These are phyloP conservation scores for Polymixis flavicincta DNA, from an alignment of 2,888 invertebrate species.

Conservation along the genomic window DNA sequence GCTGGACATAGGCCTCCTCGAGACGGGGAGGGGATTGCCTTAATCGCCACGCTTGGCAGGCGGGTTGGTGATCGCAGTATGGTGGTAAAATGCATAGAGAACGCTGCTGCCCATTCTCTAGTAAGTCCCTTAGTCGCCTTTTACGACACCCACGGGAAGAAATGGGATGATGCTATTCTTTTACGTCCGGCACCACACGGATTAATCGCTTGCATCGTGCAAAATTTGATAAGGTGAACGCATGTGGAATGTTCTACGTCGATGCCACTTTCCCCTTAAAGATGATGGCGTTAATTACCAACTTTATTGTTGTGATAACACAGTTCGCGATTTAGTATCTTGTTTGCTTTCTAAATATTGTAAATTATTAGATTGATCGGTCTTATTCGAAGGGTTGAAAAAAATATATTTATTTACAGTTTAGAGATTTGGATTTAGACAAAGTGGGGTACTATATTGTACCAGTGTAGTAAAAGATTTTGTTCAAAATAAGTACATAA, in stretches of 20 bases:
- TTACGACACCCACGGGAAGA: too few relatives aligned
- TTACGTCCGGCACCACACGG: too few relatives aligned
- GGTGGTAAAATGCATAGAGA: too few relatives aligned
- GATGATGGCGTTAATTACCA: slow-evolving; percentile 18
- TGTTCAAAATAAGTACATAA: neutral
- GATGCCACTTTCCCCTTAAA: slow-evolving; percentile 24
- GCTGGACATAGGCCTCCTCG: too few relatives aligned
- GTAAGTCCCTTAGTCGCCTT: too few relatives aligned
- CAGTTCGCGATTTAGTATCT: slow-evolving; percentile 31
- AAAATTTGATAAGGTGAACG: slow-evolving; percentile 26
- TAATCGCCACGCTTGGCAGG: too few relatives aligned
- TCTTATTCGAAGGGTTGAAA: neutral
- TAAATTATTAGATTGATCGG: neutral
- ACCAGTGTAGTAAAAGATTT: neutral
- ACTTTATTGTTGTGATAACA: slow-evolving; percentile 21
- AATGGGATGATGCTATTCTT: too few relatives aligned
- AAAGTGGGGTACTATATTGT: neutral
- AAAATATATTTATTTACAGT: neutral
- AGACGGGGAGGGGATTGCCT: too few relatives aligned
- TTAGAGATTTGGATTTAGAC: neutral
- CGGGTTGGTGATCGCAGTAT: too few relatives aligned
- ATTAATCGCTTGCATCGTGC: too few relatives aligned
- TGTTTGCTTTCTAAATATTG: slow-evolving; percentile 16
- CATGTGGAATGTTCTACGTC: slow-evolving; percentile 31
- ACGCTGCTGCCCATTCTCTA: too few relatives aligned